Base-by-base conservation (phyloP, 2,113 vertebrate species). In the Caranx melampygus region DNA sequence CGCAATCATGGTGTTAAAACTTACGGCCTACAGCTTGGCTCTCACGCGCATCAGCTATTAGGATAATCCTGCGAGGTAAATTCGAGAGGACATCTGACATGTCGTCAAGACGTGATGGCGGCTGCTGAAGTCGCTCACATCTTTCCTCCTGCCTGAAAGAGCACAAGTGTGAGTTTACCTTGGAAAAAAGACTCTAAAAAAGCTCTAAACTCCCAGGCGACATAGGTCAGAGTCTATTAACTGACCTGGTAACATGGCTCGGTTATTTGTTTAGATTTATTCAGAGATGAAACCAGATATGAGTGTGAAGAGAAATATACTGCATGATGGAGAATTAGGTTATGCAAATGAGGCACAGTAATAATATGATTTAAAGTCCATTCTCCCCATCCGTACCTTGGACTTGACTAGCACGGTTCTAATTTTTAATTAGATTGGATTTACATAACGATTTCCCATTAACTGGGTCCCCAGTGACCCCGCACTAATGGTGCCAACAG, bases 341-440 rank as follows among this genome's bases (percentile, higher is more conserved):
- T 86, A 89, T 92, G 89, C 86, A 92, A 91, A 93, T 94, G 81
- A 84, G 66, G 37, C 79, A 47, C 42, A 72, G 81, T 89, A 89
- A 90, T 92, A 87, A 92, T 89, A 87, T 76, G 86, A 87, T 91
- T 91, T 86, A 89, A 88, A 79, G 63, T 73, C 62, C 83, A 70
- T 14, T 79, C 78, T 83, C 49, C 74, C 81, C 54, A 75, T 73
- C 81, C 72, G 85, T 86, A 87, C 85, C 84, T 89, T 80, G 69
- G 68, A 84, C 90, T 82, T 51, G 63, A 89, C 81, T 72, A 70
- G 71, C 76, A 72, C 37, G 57, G 62, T 58, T 88, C 78, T 86
- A 74, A 85, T 92, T 93, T 93, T 90, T 91, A 93, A 93, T 95
- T 94, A 88, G 89, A 87, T 75, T 90, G 85, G 87, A 92, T 94